Evolutionary conservation across 2,888 invertebrate genomes (phyloP), one percentile per base, ranked within the genome.

Genomic region (Bugula neritina): DNA sequence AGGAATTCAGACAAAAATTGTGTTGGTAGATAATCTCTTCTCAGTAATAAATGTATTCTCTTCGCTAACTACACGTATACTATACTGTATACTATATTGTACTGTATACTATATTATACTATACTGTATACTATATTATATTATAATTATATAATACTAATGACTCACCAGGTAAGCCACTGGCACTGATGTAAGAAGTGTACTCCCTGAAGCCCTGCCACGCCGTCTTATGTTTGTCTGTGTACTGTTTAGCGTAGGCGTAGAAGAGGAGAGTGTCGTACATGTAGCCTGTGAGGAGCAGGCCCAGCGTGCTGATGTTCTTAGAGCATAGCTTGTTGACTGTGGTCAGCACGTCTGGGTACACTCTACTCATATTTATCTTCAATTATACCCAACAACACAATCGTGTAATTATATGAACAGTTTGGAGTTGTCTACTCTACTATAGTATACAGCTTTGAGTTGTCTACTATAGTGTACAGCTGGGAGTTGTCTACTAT

Each of bases 261-360:
- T 63, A 63, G 63, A 31, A 63, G n/a, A 63, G 31, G 2, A 63
- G 63, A 3, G 63, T 63, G 31, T 63, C 63, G n/a, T 13, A 63
- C 63, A 63, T 63, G 63, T 63, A 63, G 63, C 63, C 63, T 31
- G 63, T 63, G 63, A 63, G 27, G 31, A 63, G 34, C 63, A 31
- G n/a, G 29, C 31, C 27, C 63, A 63, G 27, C 17, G 63, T 27
- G 31, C 31, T 63, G 5, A 27, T 31, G 2, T 63, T 13, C 21
- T 31, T 31, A 27, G 29, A 31, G n/a, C 63, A 63, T 31, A 17
- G 5, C 43, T 63, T 63, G 63, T 63, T 63, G 13, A 25, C 31
- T 2, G 63, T 29, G 5, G 25, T 31, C 17, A 63, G 29, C 5
- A 2, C 27, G 13, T 5, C 3, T 5, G 29, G 10, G 5, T 63